Conservation (phyloP, 2,113 vertebrate genomes). For the Ailurus styani region DNA sequence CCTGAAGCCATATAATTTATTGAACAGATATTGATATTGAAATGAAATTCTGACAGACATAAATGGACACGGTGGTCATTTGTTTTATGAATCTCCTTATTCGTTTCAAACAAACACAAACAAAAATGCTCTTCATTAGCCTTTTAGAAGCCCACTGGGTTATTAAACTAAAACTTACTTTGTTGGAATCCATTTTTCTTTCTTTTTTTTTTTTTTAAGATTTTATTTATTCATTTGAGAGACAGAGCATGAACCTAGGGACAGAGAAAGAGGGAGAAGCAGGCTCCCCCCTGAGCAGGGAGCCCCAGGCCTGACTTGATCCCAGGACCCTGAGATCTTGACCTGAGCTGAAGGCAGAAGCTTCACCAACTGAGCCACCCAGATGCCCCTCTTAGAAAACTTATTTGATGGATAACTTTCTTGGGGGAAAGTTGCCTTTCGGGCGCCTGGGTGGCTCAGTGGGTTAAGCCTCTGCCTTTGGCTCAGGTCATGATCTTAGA, state of each 20-base stretch:
- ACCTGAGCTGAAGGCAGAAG: neutral
- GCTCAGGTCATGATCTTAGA: too few relatives aligned
- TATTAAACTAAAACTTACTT: neutral
- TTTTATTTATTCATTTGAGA: neutral
- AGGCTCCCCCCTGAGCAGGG: neutral
- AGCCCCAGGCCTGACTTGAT: too few relatives aligned
- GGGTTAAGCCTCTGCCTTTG: too few relatives aligned
- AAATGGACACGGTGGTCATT: neutral
- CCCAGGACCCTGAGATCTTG: neutral
- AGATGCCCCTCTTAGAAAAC: neutral
- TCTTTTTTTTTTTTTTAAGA: neutral
- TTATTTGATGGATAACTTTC: neutral
- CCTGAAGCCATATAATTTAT: neutral
- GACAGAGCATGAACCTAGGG: neutral
- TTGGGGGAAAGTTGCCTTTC: neutral
- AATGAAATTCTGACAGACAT: neutral
- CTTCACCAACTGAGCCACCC: neutral
- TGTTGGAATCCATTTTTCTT: neutral
- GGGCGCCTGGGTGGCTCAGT: too few relatives aligned
- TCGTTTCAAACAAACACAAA: neutral
- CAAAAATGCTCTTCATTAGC: conserved; percentile 43
- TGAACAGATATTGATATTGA: neutral
- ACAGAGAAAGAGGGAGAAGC: neutral
- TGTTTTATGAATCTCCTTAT: neutral
- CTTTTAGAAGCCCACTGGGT: neutral